phyloP scores from a whole-genome alignment of 2,888 invertebrate species.

The Scrobipalpa atriplicella region DNA sequence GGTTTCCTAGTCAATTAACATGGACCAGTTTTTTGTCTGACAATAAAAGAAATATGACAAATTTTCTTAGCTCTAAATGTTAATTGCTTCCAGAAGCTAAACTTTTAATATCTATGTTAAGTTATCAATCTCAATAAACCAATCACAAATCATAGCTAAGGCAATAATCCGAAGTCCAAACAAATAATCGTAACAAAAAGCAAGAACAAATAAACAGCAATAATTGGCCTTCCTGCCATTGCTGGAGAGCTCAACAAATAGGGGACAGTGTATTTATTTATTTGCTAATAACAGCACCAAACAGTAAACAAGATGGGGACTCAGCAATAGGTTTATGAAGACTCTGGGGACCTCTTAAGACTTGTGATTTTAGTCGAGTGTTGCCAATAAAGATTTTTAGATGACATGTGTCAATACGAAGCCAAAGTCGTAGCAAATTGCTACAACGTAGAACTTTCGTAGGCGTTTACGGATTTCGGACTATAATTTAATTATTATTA shows the following conservation, averaged over 20 bases:
- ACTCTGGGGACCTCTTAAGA: slow-evolving; percentile 61
- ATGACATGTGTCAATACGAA: slow-evolving; percentile 13
- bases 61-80: too few relatives aligned
- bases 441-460: background rate
- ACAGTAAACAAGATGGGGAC: slow-evolving; percentile 78
- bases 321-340: slow-evolving; percentile 78
- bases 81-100: background rate
- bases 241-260: slow-evolving; percentile 69
- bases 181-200: slow-evolving; percentile 56
- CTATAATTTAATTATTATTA: too few relatives aligned
- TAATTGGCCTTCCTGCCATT: slow-evolving; percentile 71
- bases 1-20: too few relatives aligned
- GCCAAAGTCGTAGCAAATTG: background rate
- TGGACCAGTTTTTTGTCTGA: background rate
- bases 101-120: background rate
- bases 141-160: slow-evolving; percentile 39
- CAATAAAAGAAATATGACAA: background rate
- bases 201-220: slow-evolving; percentile 65
- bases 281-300: slow-evolving; percentile 78
- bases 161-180: slow-evolving; percentile 44
- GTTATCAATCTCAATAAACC: slow-evolving; percentile 9
- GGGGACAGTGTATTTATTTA: slow-evolving; percentile 79
- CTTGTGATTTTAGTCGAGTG: slow-evolving; percentile 25
- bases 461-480: too few relatives aligned
- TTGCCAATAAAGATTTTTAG: slow-evolving; percentile 6